Evolutionary conservation across 2,888 invertebrate species (phyloP).

Genomic region (Nephrotoma guestfalica): DNA sequence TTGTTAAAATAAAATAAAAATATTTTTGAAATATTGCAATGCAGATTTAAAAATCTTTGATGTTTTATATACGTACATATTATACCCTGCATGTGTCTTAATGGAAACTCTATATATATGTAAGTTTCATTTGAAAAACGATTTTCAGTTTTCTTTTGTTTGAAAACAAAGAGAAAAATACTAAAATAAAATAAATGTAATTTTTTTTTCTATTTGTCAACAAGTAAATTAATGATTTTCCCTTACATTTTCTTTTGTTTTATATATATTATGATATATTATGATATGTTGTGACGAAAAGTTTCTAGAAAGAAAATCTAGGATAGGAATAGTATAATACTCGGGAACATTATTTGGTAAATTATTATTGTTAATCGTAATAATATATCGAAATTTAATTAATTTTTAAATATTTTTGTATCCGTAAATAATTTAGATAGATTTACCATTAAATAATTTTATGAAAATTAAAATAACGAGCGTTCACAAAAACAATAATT

Average conservation of each 20-base stretch:
- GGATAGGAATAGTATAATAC: neutral
- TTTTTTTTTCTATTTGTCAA: neutral
- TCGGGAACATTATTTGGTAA: neutral
- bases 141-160: neutral
- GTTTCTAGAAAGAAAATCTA: too few relatives aligned
- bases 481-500: neutral
- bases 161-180: neutral
- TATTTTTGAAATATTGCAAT: too few relatives aligned
- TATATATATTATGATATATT: neutral
- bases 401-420: neutral
- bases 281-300: neutral
- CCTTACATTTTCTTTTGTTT: neutral
- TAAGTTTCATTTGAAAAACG: neutral
- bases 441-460: neutral
- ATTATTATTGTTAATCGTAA: neutral
- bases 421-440: neutral
- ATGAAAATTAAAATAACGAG: neutral
- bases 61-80: too few relatives aligned
- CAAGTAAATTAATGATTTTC: neutral
- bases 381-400: neutral
- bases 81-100: too few relatives aligned
- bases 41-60: too few relatives aligned
- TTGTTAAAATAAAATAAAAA: too few relatives aligned
- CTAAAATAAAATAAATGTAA: neutral
- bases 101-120: neutral